Base-by-base conservation (phyloP, 2,113 vertebrate genomes). In the Hippocampus comes region DNA sequence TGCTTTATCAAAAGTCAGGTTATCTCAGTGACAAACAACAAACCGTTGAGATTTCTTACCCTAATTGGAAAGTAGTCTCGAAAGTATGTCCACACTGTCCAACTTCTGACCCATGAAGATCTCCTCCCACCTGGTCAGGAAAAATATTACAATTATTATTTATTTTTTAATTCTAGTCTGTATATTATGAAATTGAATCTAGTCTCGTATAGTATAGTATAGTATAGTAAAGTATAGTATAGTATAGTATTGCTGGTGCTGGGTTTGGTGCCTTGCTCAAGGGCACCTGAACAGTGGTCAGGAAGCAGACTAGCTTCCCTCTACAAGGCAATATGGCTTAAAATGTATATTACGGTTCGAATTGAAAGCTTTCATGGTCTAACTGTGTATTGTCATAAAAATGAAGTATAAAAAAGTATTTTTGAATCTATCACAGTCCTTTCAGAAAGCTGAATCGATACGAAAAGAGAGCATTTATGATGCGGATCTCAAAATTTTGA, bases 51-150 rank as follows among this genome's bases (percentile, higher is more conserved):
- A 7, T 43, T 5, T 79, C 89, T 8, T 67, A 99, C 97, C 88
- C 94, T 92, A 81, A 99, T 89, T 25, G 97, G 97, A 76, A 99
- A 99, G 87, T 98, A 98, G 83, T 99, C 97, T 82, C 95, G 89
- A 88, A 97, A 99, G 86, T 98, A 99, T 0, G 92, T 93, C 97
- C 97, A 99, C 53, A 99, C 86, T 3, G 95, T 92, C 97, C 97
- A 99, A 88, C 84, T 96, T 72, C 97, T 94, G 75, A 99, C 96
- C 97, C 97, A 99, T 0, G 93, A 86, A 0, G 97, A 99, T 78
- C 97, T 94, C 70, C 97, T 93, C 68, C 97, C 97, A 80, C 96
- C 97, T 99, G 78, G 73, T 46, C 25, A 27, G n/a, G 23, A 46
- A 48, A 27, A 66, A 48, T 9, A 61, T 34, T 9, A 25, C 10